A percentile compares a stretch with the other conserved stretches of the same genome.
phyloP scores from a whole-genome alignment of 2,888 invertebrate species.

The Anthophora plumipes region DNA sequence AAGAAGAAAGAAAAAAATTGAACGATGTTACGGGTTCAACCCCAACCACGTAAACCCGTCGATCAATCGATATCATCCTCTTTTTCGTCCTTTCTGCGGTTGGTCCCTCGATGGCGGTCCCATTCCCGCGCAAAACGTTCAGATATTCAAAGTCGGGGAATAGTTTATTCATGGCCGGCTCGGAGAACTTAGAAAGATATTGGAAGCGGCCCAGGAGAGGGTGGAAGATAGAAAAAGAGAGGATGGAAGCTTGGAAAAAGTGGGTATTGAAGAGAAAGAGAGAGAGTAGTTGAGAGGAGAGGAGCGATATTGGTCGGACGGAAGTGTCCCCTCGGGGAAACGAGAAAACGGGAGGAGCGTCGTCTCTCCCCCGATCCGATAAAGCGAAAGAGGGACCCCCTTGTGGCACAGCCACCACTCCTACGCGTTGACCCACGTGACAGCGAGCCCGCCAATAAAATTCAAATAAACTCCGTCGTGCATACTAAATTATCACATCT shows the following conservation, averaged over 20 bases:
- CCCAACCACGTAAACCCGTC: slow-evolving; percentile 55
- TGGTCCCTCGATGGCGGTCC: slow-evolving; percentile 78
- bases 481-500: slow-evolving; percentile 84
- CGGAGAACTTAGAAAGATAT: slow-evolving; percentile 83
- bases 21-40: slow-evolving; percentile 54
- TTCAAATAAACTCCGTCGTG: slow-evolving; percentile 84
- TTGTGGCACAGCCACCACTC: slow-evolving; percentile 71
- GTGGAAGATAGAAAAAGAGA: slow-evolving; percentile 60
- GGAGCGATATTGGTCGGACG: slow-evolving; percentile 82
- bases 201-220: slow-evolving; percentile 81
- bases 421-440: slow-evolving; percentile 76
- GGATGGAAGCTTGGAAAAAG: slow-evolving; percentile 60
- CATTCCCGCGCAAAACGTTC: slow-evolving; percentile 79
- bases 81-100: slow-evolving; percentile 70
- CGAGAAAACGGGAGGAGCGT: slow-evolving; percentile 80
- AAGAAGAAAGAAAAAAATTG: slow-evolving; percentile 57
- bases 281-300: slow-evolving; percentile 48
- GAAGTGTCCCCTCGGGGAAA: slow-evolving; percentile 84
- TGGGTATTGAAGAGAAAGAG: slow-evolving; percentile 14
- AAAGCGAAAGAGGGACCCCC: slow-evolving; percentile 81
- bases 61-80: slow-evolving; percentile 72
- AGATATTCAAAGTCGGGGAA: slow-evolving; percentile 84
- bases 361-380: slow-evolving; percentile 81
- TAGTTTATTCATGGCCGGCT: slow-evolving; percentile 85
- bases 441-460: slow-evolving; percentile 83